Evolutionary conservation across 2,797 vertebrate genomes (phyloP), one percentile per base, ranked within the genome.

Genomic region (Melopsittacus undulatus): DNA sequence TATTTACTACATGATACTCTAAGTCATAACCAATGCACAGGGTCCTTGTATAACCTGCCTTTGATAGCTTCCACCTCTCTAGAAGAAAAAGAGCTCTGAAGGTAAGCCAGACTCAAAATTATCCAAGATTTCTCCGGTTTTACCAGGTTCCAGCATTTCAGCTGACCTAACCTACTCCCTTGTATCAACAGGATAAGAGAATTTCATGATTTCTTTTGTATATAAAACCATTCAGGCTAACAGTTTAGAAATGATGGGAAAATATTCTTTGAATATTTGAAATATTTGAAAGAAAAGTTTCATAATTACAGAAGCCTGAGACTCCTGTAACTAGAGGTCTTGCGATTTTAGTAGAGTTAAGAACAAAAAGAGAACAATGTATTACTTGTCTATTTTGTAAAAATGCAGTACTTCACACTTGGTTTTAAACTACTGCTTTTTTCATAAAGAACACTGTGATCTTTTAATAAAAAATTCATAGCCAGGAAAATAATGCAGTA

Each of bases 361-460:
- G 74, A 79, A 29, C 3, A 20, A 27, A 61, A 46, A 54, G 10
- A 57, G 40, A 79, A 48, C 9, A 29, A 42, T 0, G 10, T 9
- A 19, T 27, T 66, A 29, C 66, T 59, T 16, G 29, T 3, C 38
- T 19, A 3, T 7, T 70, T 22, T 7, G 5, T 20, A 46, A 72
- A 83, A 79, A 78, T 10, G 5, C 29, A 21, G 3, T 17, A 5
- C 17, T 48, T 48, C 5, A 2, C 48, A 69, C 29, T 2, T 11
- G 32, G 29, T 23, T 64, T 83, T 30, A 13, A 83, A 40, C 5
- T 9, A 2, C 21, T 4, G 5, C 1, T 0, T 13, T 75, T 72
- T 54, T 9, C 8, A 24, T 30, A 29, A 62, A 66, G 34, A 75
- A 40, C 4, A 4, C 3, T 1, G 1, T 1, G 29, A 32, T 40